Evolutionary conservation across 2,113 vertebrate species (phyloP).

Genomic region (Synodontis membranacea): DNA sequence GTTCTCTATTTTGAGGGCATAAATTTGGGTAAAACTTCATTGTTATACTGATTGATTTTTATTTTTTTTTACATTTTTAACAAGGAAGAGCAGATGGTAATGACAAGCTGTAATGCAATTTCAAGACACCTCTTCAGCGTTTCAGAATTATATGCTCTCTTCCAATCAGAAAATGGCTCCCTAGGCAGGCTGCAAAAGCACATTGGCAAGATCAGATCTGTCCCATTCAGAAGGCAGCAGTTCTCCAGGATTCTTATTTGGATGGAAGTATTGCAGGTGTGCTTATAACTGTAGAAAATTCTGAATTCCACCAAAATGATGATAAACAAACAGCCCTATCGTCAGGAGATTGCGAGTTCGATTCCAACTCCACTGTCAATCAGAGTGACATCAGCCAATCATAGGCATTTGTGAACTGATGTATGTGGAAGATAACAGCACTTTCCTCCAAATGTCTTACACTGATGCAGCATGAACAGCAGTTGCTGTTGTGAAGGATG

Average conservation of each 20-base stretch:
- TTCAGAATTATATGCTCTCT: background rate
- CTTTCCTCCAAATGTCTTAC: background rate
- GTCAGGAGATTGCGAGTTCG: background rate
- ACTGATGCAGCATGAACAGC: background rate
- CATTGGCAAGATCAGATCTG: background rate
- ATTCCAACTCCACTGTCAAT: background rate
- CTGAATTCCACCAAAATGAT: background rate
- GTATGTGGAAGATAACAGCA: background rate
- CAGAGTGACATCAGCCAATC: background rate
- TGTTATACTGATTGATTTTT: background rate
- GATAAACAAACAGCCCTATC: background rate
- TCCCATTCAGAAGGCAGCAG: background rate
- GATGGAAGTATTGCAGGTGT: background rate
- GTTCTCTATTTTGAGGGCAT: slow-evolving; percentile 15
- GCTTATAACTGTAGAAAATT: background rate
- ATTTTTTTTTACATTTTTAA: slow-evolving; percentile 1
- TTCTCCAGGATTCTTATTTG: background rate
- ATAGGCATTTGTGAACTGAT: background rate
- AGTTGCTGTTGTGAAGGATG: background rate
- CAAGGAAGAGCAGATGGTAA: slow-evolving; percentile 20
- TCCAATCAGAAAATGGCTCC: background rate
- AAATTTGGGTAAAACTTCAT: slow-evolving; percentile 5
- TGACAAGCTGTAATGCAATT: background rate
- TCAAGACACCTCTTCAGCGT: background rate
- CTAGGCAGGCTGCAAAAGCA: background rate